Base-by-base conservation (phyloP, 92 coral and sea anemone species). In the Isaurus tuberculatus region DNA sequence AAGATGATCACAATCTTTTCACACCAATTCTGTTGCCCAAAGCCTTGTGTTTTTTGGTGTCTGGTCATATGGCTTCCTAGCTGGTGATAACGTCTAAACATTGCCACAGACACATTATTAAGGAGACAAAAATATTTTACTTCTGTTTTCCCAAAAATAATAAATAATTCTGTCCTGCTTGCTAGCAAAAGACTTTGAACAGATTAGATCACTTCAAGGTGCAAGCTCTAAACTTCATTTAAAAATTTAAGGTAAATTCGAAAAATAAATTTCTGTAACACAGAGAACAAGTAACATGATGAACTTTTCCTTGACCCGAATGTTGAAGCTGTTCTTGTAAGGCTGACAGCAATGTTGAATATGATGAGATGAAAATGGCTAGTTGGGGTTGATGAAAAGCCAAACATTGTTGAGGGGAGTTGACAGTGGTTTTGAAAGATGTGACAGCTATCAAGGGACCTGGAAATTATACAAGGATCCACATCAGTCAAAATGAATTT, bases 371-470 rank as follows among this genome's bases (percentile, higher is more conserved):
- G 82, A 77, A 77, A 77, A 77, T 77, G 69, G 33, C 82, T 77
- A 77, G 58, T 77, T 77, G 57, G 82, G 82, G 70, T n/a, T 77
- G 82, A 77, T 77, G 82, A 77, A n/a, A 77, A 77, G 82, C 82
- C 82, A 77, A 77, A 77, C 68, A 77, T 77, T 77, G 82, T 33
- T 13, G 70, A 77, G 65, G 82, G 82, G 82, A 77, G 82, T 22
- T 58, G 68, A 77, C 33, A 77, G 82, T 20, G 58, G 69, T 77
- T 57, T 77, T 77, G 82, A 77, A 77, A 77, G 82, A 37, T 77
- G 53, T 77, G 82, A 33, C 60, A 70, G 11, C 30, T 57, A 75
- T 57, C 81, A 75, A 30, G 81, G 20, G 68, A 75, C 82, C 82
- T 77, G 82, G 82, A 77, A 77, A 57, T 74, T 64, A 74, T 77